These are phyloP conservation scores for Magallana gigas DNA, from an alignment of 1,140 invertebrate species.

Conservation along the genomic window DNA sequence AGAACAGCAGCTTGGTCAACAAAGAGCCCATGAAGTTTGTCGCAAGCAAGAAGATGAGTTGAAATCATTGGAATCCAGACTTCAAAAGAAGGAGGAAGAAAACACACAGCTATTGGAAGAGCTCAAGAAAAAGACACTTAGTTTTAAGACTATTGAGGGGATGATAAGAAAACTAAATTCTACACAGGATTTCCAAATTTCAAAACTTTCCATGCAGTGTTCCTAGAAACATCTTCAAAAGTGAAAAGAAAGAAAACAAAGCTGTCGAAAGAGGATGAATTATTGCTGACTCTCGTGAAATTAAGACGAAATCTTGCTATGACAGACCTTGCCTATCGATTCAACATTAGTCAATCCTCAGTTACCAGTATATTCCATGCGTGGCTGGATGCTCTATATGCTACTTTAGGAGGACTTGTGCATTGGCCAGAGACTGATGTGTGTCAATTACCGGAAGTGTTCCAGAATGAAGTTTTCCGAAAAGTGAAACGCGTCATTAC, in stretches of 20 bases:
- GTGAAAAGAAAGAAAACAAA: background rate
- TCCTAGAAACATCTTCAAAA: background rate
- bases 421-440: conserved; percentile 27
- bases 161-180: background rate
- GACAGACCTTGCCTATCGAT: background rate
- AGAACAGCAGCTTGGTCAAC: background rate
- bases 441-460: conserved; percentile 25
- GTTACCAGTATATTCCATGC: conserved; percentile 12
- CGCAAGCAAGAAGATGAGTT: background rate
- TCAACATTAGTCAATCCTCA: background rate
- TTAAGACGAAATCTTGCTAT: background rate
- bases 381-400: background rate
- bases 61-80: background rate
- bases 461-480: conserved; percentile 29
- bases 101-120: background rate
- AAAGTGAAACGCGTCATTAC: conserved; percentile 34
- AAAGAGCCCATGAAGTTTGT: background rate
- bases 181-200: background rate
- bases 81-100: background rate
- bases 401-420: background rate
- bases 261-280: background rate
- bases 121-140: background rate
- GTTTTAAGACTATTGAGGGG: background rate
- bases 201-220: background rate
- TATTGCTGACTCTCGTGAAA: background rate